These are phyloP conservation scores for Rhagoletis zephyria DNA, from an alignment of 1,140 invertebrate species.

Conservation along the genomic window DNA sequence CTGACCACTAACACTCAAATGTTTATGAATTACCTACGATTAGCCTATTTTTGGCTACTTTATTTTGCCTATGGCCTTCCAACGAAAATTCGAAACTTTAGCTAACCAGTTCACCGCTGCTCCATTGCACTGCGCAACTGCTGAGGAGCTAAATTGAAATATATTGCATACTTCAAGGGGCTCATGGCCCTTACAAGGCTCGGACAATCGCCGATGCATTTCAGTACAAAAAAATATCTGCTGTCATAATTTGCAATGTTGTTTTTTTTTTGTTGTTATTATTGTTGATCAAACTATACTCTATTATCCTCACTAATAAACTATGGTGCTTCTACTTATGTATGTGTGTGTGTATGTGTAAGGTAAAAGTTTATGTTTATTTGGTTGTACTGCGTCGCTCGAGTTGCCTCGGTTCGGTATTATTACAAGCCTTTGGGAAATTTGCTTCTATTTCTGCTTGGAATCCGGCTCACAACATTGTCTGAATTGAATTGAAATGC, in stretches of 20 bases:
- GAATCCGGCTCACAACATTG: constrained; percentile 31
- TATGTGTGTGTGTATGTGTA: neutral
- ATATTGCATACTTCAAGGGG: constrained; percentile 29
- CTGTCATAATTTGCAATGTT: neutral
- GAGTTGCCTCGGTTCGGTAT: neutral
- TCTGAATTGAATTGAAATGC: constrained; percentile 50
- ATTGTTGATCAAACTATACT: constrained; percentile 33
- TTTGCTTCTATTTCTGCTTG: constrained; percentile 36
- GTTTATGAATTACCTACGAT: neutral
- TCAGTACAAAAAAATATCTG: neutral
- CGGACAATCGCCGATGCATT: neutral
- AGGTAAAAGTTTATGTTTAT: neutral
- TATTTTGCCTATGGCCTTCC: neutral
- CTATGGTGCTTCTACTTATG: neutral
- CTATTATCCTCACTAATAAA: constrained; percentile 50
- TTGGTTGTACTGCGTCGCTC: no score
- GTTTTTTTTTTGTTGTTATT: constrained; percentile 29
- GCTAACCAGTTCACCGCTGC: neutral
- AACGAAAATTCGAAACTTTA: neutral
- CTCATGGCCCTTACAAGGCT: neutral
- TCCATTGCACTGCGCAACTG: neutral
- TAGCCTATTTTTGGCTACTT: neutral
- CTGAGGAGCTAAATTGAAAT: constrained; percentile 22
- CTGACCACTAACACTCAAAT: no score
- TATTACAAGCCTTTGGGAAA: constrained; percentile 43